Evolutionary conservation across 2,113 vertebrate species (phyloP).

Genomic region (Sphyrna mokarran): DNA sequence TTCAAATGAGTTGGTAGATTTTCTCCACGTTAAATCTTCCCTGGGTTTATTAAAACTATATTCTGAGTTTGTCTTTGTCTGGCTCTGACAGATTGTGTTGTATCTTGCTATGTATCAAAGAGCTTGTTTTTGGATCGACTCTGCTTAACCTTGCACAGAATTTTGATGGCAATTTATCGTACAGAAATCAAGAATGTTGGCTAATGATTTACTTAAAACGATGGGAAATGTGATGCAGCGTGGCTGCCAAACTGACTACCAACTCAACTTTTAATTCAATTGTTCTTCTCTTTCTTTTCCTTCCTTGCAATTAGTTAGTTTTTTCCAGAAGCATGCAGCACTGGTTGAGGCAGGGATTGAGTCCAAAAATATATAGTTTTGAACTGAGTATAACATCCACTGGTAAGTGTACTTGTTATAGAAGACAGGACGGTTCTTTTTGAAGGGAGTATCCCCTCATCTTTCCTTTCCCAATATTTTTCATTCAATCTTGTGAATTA

Average conservation of each 20-base stretch:
- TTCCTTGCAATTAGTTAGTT: not conserved
- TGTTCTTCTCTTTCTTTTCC: not conserved
- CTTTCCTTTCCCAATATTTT: not conserved
- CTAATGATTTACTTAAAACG: not conserved
- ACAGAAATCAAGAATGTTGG: not conserved
- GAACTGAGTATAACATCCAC: not conserved
- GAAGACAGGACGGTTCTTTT: not conserved
- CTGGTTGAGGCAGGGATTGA: not conserved
- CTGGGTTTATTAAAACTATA: not conserved
- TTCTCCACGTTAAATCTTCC: not conserved
- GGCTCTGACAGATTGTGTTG: not conserved
- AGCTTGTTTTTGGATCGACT: not conserved
- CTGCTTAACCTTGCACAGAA: not conserved
- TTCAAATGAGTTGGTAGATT: not conserved
- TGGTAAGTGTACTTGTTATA: not conserved
- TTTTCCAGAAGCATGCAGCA: not conserved
- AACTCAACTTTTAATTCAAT: not conserved
- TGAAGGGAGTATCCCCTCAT: not conserved
- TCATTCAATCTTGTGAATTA: not conserved
- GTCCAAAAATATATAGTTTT: not conserved
- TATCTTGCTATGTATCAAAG: not conserved
- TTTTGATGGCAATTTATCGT: not conserved
- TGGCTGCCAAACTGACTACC: not conserved
- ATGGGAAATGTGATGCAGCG: not conserved
- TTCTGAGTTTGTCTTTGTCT: constrained; percentile 16